Conservation (phyloP, 2,888 invertebrate species). For the Lacanobia oleracea region DNA sequence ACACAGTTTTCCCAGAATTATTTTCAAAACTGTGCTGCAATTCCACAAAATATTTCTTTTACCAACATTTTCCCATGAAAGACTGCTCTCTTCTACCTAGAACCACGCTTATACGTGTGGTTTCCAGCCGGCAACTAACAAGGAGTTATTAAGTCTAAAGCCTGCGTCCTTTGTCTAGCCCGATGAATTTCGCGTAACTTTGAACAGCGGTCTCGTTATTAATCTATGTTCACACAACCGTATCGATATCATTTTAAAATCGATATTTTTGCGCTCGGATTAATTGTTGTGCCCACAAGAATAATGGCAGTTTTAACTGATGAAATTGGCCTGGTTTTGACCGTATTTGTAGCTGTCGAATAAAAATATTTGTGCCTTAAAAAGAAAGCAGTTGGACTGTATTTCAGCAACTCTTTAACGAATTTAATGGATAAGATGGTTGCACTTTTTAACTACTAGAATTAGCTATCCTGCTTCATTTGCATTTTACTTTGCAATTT, state of each 20-base stretch:
- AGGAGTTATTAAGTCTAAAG: slow-evolving; percentile 3
- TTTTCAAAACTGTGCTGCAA: background rate
- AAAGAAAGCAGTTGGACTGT: background rate
- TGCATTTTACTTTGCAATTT: background rate
- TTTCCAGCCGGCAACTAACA: background rate
- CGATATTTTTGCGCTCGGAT: background rate
- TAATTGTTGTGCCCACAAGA: background rate
- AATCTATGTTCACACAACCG: background rate
- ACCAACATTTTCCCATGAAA: background rate
- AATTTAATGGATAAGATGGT: background rate
- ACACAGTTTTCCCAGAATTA: background rate
- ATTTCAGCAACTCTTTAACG: background rate
- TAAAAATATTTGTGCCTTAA: background rate
- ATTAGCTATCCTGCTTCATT: background rate
- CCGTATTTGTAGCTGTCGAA: background rate
- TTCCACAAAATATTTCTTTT: background rate
- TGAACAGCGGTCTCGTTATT: slow-evolving; percentile 12
- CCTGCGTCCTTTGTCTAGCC: background rate
- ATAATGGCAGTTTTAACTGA: background rate
- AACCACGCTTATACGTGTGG: background rate
- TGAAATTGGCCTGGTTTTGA: background rate
- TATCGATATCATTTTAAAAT: slow-evolving; percentile 23
- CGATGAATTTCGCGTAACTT: slow-evolving; percentile 8
- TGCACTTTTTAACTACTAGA: background rate
- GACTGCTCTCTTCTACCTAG: background rate